A percentile compares a stretch with the other conserved stretches of the same genome.
These are phyloP conservation scores for Somateria mollissima DNA, from an alignment of 2,797 vertebrate genomes.

Conservation along the genomic window DNA sequence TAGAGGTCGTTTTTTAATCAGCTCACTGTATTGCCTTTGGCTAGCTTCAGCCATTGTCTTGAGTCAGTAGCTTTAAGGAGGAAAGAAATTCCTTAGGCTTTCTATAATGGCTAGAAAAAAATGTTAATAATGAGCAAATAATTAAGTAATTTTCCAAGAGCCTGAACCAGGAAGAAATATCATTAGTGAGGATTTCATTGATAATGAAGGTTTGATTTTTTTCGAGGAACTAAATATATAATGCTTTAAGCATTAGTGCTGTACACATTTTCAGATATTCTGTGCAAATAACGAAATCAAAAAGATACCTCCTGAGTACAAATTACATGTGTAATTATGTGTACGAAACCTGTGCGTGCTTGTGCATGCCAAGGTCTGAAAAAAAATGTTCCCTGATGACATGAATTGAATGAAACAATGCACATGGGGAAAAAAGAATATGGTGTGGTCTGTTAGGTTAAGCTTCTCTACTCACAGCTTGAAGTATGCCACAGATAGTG, in stretches of 20 bases:
- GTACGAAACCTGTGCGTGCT: neutral
- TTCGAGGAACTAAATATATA: fast-evolving
- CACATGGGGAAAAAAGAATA: neutral
- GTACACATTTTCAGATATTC: neutral
- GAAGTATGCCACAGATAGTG: neutral
- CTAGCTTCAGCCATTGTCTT: neutral
- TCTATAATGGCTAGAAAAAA: neutral
- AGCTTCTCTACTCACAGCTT: neutral
- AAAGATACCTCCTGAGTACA: neutral
- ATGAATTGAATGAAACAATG: neutral
- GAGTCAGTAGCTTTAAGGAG: neutral
- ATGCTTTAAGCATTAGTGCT: neutral
- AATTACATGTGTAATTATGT: neutral
- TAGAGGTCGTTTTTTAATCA: neutral
- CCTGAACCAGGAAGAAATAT: neutral
- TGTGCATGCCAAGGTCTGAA: neutral
- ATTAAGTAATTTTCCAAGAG: neutral
- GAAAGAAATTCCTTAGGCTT: neutral
- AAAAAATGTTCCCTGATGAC: neutral
- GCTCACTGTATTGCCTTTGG: neutral
- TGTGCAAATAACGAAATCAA: neutral
- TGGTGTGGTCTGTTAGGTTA: neutral
- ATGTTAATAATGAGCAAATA: neutral
- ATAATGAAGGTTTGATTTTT: neutral
- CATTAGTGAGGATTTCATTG: neutral